phyloP scores from a whole-genome alignment of 1,140 invertebrate species.

The Aphaenogaster rudis region DNA sequence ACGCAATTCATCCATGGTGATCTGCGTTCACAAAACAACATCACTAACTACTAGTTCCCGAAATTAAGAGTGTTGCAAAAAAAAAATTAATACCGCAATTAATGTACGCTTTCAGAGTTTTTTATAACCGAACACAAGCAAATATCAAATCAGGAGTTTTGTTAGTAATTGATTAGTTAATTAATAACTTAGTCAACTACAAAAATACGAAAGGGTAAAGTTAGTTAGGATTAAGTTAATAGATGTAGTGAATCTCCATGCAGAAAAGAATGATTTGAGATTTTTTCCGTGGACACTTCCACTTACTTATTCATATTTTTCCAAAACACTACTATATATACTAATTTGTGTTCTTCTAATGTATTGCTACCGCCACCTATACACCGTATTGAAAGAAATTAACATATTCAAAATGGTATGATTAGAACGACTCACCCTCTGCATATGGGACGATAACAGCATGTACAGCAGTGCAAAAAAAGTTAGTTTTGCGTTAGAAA shows the following conservation, averaged over 20 bases:
- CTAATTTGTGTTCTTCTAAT: background rate
- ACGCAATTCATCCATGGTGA: constrained; percentile 90
- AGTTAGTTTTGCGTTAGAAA: constrained; percentile 54
- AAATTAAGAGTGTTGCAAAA: background rate
- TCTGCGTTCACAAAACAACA: constrained; percentile 84
- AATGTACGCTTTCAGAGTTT: background rate
- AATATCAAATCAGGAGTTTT: background rate
- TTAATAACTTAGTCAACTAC: background rate
- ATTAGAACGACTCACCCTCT: constrained; percentile 84
- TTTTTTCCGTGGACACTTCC: background rate
- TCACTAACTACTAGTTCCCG: background rate
- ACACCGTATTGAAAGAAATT: background rate
- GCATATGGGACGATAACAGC: constrained; percentile 83
- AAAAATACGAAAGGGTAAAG: background rate
- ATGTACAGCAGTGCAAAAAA: constrained; percentile 84
- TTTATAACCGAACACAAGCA: constrained; percentile 6
- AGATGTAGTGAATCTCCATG: background rate
- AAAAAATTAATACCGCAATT: background rate
- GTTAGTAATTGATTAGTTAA: background rate
- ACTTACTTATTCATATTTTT: background rate
- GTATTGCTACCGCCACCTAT: background rate
- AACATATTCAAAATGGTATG: constrained; percentile 6
- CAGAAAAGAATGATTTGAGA: background rate
- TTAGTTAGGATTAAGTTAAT: background rate
- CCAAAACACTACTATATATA: background rate